These are phyloP conservation scores for Copsychus sechellarum DNA, from an alignment of 2,113 vertebrate species.

Conservation along the genomic window DNA sequence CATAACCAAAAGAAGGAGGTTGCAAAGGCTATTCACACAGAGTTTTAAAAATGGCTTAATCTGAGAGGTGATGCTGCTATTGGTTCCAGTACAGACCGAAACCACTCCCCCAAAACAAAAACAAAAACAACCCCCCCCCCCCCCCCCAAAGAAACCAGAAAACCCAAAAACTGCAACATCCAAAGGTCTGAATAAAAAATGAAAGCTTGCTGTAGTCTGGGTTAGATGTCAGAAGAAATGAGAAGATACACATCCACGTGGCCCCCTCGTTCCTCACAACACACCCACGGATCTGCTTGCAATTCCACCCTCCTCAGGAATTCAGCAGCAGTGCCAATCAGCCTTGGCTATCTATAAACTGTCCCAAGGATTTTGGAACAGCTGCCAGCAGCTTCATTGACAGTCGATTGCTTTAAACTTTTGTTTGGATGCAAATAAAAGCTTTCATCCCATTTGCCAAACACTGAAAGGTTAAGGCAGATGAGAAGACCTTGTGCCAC, in stretches of 20 bases:
- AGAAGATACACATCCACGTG: neutral
- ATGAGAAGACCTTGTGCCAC: neutral
- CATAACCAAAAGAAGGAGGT: neutral
- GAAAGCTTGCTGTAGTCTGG: neutral
- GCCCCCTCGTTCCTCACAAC: neutral
- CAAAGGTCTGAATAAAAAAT: neutral
- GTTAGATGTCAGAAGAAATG: neutral
- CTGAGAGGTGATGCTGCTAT: neutral
- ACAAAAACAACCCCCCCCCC: too few species aligned
- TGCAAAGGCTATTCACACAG: neutral
- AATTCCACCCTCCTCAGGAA: slow-evolving; percentile 41
- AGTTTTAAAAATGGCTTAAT: neutral
- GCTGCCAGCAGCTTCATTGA: slow-evolving; percentile 27
- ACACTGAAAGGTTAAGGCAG: neutral
- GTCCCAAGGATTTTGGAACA: neutral
- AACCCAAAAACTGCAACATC: neutral
- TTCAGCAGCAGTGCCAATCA: neutral
- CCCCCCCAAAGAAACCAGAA: too few species aligned
- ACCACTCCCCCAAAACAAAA: too few species aligned
- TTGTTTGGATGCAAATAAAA: slow-evolving; percentile 31
- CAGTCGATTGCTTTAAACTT: slow-evolving; percentile 27
- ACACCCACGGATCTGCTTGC: neutral
- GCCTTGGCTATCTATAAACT: neutral
- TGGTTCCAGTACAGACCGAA: neutral
- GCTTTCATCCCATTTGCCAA: slow-evolving; percentile 28